These are phyloP conservation scores for Gadus macrocephalus DNA, from an alignment of 2,113 vertebrate species.

Conservation along the genomic window DNA sequence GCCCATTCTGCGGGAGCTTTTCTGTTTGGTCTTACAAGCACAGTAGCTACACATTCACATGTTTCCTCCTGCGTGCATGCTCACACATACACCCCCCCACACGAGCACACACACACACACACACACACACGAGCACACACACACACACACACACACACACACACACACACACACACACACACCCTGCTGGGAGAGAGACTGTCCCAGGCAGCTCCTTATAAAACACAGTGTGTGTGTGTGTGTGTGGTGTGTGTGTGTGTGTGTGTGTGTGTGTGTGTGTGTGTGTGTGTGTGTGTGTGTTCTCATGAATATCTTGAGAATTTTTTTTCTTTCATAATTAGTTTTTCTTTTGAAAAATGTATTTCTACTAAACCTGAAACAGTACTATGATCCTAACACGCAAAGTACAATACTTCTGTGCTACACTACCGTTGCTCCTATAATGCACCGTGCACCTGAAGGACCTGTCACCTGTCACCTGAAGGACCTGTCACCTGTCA, in stretches of 20 bases:
- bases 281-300: conserved; percentile 1
- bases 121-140: background rate
- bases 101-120: conserved; percentile 31
- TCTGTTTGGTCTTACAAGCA: conserved; percentile 33
- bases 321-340: background rate
- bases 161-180: too few species aligned
- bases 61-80: background rate
- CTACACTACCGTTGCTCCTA: too few species aligned
- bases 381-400: too few species aligned
- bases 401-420: too few species aligned
- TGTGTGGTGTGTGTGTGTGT: conserved; percentile 7
- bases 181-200: conserved; percentile 54
- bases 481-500: too few species aligned
- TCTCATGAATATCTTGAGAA: background rate
- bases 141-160: too few species aligned
- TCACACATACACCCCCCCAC: conserved; percentile 10
- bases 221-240: conserved; percentile 14
- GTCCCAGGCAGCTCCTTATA: conserved; percentile 65
- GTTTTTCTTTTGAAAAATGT: too few species aligned
- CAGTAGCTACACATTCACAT: background rate
- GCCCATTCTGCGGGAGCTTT: conserved; percentile 40
- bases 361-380: too few species aligned
- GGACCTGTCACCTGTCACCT: too few species aligned
- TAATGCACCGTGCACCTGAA: too few species aligned
- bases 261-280: conserved; percentile 5